A percentile compares a stretch with the other conserved stretches of the same genome.
Evolutionary conservation across 1,140 invertebrate species (phyloP).

Genomic region (Calephelis nemesis): DNA sequence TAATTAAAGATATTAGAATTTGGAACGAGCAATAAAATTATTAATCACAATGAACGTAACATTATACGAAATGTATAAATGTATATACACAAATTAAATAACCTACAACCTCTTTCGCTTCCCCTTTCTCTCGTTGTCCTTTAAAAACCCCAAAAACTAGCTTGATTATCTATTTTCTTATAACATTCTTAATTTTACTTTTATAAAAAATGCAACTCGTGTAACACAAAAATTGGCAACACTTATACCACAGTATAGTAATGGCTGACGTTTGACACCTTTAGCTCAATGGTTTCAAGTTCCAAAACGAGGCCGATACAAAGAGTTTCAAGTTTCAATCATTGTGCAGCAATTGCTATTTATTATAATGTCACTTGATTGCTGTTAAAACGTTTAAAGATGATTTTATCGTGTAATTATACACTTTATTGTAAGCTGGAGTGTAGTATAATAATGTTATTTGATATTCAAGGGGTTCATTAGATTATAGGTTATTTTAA

Average conservation of each 20-base stretch:
- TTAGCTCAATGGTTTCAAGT: conserved; percentile 5
- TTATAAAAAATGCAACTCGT: no score
- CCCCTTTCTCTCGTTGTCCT: no score
- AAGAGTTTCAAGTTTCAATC: neutral
- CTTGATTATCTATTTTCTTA: no score
- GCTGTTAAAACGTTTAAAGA: conserved; percentile 11
- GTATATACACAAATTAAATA: no score
- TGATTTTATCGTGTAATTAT: conserved; percentile 18
- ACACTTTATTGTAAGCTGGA: neutral
- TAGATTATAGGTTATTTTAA: neutral
- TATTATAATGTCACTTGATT: conserved; percentile 19
- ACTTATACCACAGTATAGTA: neutral
- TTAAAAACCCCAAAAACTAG: no score
- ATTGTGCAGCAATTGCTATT: conserved; percentile 8
- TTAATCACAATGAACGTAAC: no score
- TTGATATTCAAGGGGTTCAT: conserved; percentile 4
- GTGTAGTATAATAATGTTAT: conserved; percentile 1
- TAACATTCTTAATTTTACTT: no score
- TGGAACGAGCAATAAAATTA: no score
- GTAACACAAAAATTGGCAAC: no score
- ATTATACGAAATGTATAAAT: no score
- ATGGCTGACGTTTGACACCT: conserved; percentile 9
- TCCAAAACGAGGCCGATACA: conserved; percentile 12
- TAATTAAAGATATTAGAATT: no score
- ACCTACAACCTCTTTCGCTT: no score